Percentiles rank a stretch among this genome's conserved stretches.
These are phyloP conservation scores for Habrosyne pyritoides DNA, from an alignment of 2,888 invertebrate genomes.

Conservation along the genomic window DNA sequence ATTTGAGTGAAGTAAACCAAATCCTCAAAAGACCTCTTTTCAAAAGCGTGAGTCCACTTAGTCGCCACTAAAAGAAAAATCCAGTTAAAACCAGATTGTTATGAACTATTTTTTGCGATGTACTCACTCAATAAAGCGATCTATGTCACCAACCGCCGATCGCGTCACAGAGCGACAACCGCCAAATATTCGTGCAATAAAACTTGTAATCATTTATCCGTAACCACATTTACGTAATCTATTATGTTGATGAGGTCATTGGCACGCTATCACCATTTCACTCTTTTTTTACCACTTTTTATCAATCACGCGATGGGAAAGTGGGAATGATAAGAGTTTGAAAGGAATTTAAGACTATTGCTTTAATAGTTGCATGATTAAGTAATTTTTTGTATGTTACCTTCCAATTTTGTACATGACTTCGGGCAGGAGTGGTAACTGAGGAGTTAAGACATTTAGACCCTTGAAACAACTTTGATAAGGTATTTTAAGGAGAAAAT, in stretches of 20 bases:
- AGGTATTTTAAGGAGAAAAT: too few relatives aligned
- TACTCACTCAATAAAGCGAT: not conserved
- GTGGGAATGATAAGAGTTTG: not conserved
- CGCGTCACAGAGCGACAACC: not conserved
- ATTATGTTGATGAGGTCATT: conserved; percentile 1
- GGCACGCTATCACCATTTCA: conserved; percentile 1
- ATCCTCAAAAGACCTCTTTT: not conserved
- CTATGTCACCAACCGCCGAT: not conserved
- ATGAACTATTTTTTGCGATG: not conserved
- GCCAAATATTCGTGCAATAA: not conserved
- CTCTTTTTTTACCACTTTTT: not conserved
- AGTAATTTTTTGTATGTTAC: too few relatives aligned
- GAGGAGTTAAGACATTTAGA: too few relatives aligned
- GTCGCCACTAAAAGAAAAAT: not conserved
- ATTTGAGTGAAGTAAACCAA: too few relatives aligned
- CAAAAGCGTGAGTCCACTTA: not conserved
- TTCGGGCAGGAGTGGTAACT: too few relatives aligned
- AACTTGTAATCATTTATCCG: not conserved
- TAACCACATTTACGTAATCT: conserved; percentile 3
- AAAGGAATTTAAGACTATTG: not conserved
- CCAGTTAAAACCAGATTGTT: not conserved
- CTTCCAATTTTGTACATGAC: too few relatives aligned
- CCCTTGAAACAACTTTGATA: too few relatives aligned
- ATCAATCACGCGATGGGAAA: not conserved
- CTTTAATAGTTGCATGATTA: too few relatives aligned